Evolutionary conservation across 1,140 invertebrate species (phyloP), one percentile per base, ranked within the genome.

Genomic region (Diploscapter pachys): DNA sequence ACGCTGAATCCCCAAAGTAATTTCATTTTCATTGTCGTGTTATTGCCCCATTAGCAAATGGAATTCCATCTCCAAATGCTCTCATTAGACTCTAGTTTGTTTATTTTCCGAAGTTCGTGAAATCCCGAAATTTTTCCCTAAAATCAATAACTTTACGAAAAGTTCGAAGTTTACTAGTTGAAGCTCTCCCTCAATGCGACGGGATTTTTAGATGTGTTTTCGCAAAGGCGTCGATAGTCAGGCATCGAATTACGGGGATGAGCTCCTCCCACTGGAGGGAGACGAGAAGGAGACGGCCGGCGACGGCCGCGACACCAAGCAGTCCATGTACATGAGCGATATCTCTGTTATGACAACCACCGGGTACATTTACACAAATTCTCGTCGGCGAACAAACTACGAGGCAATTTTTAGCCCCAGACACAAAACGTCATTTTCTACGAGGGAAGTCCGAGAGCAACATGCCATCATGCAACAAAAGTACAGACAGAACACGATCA

Each of bases 361-460:
- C 8, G 63, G 63, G 63, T 65, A 31, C 9, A 50, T 8, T 31
- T 9, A 9, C 31, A 31, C 31, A 31, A 75, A 75, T 49, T 53
- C 71, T 49, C 51, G 55, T 49, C 57, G 71, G 8, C 52, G 31
- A 31, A 75, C 61, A 31, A 31, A 31, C 31, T 31, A 31, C 31
- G 31, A 31, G 31, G 31, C 31, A 31, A 31, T 31, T 63, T 63
- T 8, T 11, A 50, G 71, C 48, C 61, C 67, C 56, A 68, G 73
- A 0, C 83, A 84, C 67, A 84, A 85, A 75, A 78, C 82, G 31
- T 84, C 83, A 6, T 84, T 84, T 70, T 80, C 78, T 49, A 82
- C 83, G 5, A 57, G 82, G 59, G 83, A 84, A 75, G 83, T 84
- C 49, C 77, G 83, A 3, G 83, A 84, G 67, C 83, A 84, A 76